A percentile compares a stretch with the other conserved stretches of the same genome.
These are phyloP conservation scores for Epinotia demarniana DNA, from an alignment of 2,888 invertebrate genomes.

Conservation along the genomic window DNA sequence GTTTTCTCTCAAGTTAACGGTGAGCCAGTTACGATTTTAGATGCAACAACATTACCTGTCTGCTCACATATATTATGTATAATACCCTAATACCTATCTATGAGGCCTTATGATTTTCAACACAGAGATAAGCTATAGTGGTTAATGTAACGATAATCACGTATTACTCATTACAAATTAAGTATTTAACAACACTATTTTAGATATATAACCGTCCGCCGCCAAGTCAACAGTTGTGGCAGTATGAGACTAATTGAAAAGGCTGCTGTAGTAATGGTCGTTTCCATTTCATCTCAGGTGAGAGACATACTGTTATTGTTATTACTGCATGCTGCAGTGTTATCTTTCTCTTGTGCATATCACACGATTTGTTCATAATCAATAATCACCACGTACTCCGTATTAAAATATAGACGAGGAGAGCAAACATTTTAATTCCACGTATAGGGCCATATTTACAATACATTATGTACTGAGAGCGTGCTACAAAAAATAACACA, in stretches of 20 bases:
- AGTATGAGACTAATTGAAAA: slow-evolving; percentile 66
- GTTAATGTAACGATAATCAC: slow-evolving; percentile 36
- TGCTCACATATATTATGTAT: not conserved
- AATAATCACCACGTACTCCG: no score
- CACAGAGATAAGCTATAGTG: slow-evolving; percentile 32
- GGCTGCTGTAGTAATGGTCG: slow-evolving; percentile 57
- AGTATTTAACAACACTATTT: slow-evolving; percentile 37
- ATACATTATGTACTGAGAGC: not conserved
- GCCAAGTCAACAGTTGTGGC: slow-evolving; percentile 44
- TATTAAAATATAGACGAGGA: no score
- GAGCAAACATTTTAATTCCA: not conserved
- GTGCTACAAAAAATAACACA: not conserved
- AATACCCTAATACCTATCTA: not conserved
- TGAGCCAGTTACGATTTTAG: not conserved
- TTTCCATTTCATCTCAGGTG: slow-evolving; percentile 60
- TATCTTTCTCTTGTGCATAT: no score
- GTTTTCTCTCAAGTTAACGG: no score
- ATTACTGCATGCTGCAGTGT: not conserved
- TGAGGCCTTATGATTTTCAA: slow-evolving; percentile 8
- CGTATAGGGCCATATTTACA: not conserved
- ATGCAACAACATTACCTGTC: not conserved
- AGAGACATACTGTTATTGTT: slow-evolving; percentile 44
- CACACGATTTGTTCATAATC: no score
- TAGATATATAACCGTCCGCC: slow-evolving; percentile 45
- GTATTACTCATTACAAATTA: slow-evolving; percentile 25